Base-by-base conservation (phyloP, 2,113 vertebrate species). In the Erpornis zantholeuca region DNA sequence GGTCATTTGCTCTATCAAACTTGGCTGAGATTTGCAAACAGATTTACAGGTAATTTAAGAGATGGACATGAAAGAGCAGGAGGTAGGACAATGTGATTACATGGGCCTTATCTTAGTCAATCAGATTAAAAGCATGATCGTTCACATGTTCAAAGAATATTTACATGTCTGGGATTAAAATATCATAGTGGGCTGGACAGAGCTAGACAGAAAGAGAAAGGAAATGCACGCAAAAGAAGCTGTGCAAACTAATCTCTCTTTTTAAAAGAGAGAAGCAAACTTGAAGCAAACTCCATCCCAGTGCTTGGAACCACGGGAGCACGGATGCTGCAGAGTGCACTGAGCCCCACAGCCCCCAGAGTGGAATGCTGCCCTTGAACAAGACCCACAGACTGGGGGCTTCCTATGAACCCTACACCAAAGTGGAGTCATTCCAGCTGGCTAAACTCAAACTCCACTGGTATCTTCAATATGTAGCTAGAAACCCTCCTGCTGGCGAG, bases 251-350 rank as follows among this genome's bases (percentile, higher is more conserved):
- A 27, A 36, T 28, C 8, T 64, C 12, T 64, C 20, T 66, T 12
- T 79, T 56, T 38, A 16, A 47, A 54, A 76, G n/a, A 68, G 47
- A 38, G n/a, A n/a, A n/a, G n/a, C 6, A 71, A 44, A 45, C 53
- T 29, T 33, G 61, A 79, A 42, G 42, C 16, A 38, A 52, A 49
- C 9, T 38, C 29, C 38, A 38, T 22, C 28, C 25, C 54, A 44
- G 24, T 40, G n/a, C 76, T 66, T 28, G 22, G 56, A 78, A 21
- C 23, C 36, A 69, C 0, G 0, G n/a, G 3, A 45, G 18, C 31
- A 25, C 0, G 0, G 54, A 25, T 10, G 3, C 36, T 52, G 69
- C n/a, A 25, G 11, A 65, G 16, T 6, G 18, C 38, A 19, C 42
- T 38, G 75, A 82, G 38, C 31, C 44, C 28, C 53, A 18, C 4